Base-by-base conservation (phyloP, 30 jellyfish, hydroid and myxozoan species). In the Pseudorhiza aurosa region DNA sequence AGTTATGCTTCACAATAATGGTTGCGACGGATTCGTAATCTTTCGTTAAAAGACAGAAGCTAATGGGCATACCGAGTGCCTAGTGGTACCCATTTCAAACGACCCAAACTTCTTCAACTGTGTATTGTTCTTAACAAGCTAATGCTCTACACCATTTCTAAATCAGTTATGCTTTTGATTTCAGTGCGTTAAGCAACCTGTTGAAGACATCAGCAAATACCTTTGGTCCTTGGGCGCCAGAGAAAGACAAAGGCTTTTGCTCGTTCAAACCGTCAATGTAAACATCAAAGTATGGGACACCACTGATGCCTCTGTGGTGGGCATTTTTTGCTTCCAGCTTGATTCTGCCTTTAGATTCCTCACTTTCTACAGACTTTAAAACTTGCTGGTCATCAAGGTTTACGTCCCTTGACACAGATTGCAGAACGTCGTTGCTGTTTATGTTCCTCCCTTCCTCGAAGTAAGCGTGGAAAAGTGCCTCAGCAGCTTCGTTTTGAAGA, bases 281-380 rank as follows among this genome's bases (percentile, higher is more conserved):
- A 36, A 89, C 68, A 19, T 82, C 85, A 77, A 89, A 89, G 74
- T 46, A 69, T 40, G 97, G 97, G 4, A 89, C 96, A n/a, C 97
- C 97, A 65, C 42, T 68, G 22, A 89, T 73, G 29, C 97, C 96
- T 51, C 67, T 83, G 39, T 31, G 44, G 25, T 67, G 75, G 15
- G 88, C 87, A 28, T 72, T 29, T 49, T 32, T 24, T 26, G 72
- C 87, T 53, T 82, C 96, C 21, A 27, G 26, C n/a, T 42, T 49
- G 8, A 89, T 58, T 56, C 68, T n/a, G n/a, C 70, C 85, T 18
- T 59, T 62, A 63, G 63, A 44, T 15, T 62, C 44, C 10, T 78
- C 37, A 37, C 78, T 72, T 4, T 67, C 44, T 1, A 89, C 40
- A 65, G 37, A 82, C 17, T 75, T 58, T 51, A n/a, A 42, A 10